Evolutionary conservation across 2,888 invertebrate species (phyloP), one percentile per base, ranked within the genome.

Genomic region (Ptychoptera albimana): DNA sequence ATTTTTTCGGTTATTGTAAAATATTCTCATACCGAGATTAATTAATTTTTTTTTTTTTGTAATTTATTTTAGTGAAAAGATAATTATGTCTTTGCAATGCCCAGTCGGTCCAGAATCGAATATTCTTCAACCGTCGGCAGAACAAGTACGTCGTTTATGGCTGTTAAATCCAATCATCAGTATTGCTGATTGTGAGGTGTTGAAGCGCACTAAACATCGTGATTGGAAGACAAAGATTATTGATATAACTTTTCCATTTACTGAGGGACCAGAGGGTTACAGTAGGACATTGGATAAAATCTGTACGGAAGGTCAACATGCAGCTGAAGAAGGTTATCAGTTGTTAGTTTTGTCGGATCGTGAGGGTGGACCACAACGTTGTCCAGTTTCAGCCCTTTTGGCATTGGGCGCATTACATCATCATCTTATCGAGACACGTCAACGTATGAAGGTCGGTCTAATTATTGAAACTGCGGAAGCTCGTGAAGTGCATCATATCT

Each of bases 41-140:
- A 15, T 14, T 34, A 32, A 9, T 13, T 8, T 35, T 34, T 31
- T 13, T 23, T n/a, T 39, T 9, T 50, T 47, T n/a, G n/a, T n/a
- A n/a, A n/a, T n/a, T n/a, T n/a, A n/a, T n/a, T 1, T 58, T 77
- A 94, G 32, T 55, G 98, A 98, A 69, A 92, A 91, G 67, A 87
- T 97, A 51, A 96, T 98, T 48, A 98, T 98, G 97, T 94, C 96
- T 0, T 71, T 98, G 63, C 81, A 89, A 50, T 96, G 96, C 59
- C 97, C 97, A 0, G 80, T 98, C 56, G 98, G 98, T 0, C 98
- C 98, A 0, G 92, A 91, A 56, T 83, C 84, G 4, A 98, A 98
- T 66, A 83, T 98, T 46, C 69, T 98, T 52, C 77, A 87, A 57
- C 96, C 97, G 8, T 82, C 80, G 57, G 79, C 86, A 0, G 72